phyloP scores from a whole-genome alignment of 2,888 invertebrate species.

The Graphium colonna region DNA sequence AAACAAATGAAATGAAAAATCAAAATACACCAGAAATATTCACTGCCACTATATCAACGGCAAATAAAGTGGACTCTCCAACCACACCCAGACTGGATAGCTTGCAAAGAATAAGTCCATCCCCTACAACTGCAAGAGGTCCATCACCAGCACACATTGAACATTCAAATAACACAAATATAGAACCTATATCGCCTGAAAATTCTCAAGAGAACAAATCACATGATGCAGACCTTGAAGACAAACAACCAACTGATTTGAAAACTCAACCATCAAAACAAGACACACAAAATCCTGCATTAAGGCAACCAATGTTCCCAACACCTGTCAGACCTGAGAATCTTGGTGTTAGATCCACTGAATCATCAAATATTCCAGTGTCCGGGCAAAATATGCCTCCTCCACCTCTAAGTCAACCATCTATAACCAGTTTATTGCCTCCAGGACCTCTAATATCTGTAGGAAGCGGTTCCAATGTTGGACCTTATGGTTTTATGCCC shows the following conservation, averaged over 20 bases:
- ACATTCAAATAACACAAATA: constrained; percentile 55
- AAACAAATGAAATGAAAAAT: constrained; percentile 65
- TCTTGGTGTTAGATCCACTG: constrained; percentile 60
- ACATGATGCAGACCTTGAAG: constrained; percentile 61
- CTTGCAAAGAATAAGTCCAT: constrained; percentile 68
- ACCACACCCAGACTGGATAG: constrained; percentile 64
- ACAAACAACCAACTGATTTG: constrained; percentile 69
- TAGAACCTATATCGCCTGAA: constrained; percentile 70
- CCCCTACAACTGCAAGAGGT: constrained; percentile 61
- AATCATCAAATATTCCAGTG: constrained; percentile 53
- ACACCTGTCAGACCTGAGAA: constrained; percentile 65
- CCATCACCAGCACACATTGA: constrained; percentile 66
- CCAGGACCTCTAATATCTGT: constrained; percentile 81
- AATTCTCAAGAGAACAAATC: constrained; percentile 65
- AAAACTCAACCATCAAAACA: constrained; percentile 65
- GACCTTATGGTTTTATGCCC: constrained; percentile 83
- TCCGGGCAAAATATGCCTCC: constrained; percentile 67
- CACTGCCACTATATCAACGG: constrained; percentile 69
- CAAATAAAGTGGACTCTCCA: constrained; percentile 66
- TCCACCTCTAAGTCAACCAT: constrained; percentile 74
- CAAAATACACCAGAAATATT: constrained; percentile 74
- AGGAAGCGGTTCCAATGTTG: constrained; percentile 77
- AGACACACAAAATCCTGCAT: constrained; percentile 48
- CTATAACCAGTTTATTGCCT: constrained; percentile 78
- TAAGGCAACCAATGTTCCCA: constrained; percentile 59